Evolutionary conservation across 2,888 invertebrate genomes (phyloP), one percentile per base, ranked within the genome.

Genomic region (Acanthacorydalis orientalis): DNA sequence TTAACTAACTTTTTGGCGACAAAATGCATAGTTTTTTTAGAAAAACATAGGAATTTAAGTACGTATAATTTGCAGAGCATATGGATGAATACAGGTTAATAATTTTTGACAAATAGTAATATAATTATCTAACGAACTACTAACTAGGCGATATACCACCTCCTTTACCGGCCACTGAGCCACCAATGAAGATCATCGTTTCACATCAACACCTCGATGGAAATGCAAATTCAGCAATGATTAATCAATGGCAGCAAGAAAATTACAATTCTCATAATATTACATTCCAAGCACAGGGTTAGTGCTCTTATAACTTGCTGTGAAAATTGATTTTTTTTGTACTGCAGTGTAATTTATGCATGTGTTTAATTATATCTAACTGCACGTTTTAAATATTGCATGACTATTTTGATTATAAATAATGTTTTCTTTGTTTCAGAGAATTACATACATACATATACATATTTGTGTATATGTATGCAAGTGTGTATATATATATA

Each of bases 111-210:
- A 11, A 14, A 37, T 1, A 7, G 7, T 37, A 37, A 37, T 14
- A 37, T 37, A n/a, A 9, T 8, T 12, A 37, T 9, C n/a, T 12
- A 37, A 12, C n/a, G n/a, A 37, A 43, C 32, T 38, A 60, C 50
- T 54, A 53, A 60, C 59, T 62, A 68, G 63, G 69, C 68, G 74
- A 73, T 65, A 66, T 69, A 60, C 73, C 74, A 56, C 75, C 75
- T 55, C 75, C 76, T 51, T 64, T 75, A 59, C 75, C 75, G 57
- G 67, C 69, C 57, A 70, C 68, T 51, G 72, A 73, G 53, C 74
- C 75, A 51, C 74, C 74, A 51, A 66, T 64, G 50, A 57, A 60
- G 53, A 60, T 60, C 57, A 59, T 56, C 54, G 54, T 56, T 52
- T 60, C 62, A 45, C 61, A 61, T 62, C 60, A 58, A 54, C 58